phyloP scores from a whole-genome alignment of 92 coral and sea anemone genomes.

The Palythoa grandiflora region DNA sequence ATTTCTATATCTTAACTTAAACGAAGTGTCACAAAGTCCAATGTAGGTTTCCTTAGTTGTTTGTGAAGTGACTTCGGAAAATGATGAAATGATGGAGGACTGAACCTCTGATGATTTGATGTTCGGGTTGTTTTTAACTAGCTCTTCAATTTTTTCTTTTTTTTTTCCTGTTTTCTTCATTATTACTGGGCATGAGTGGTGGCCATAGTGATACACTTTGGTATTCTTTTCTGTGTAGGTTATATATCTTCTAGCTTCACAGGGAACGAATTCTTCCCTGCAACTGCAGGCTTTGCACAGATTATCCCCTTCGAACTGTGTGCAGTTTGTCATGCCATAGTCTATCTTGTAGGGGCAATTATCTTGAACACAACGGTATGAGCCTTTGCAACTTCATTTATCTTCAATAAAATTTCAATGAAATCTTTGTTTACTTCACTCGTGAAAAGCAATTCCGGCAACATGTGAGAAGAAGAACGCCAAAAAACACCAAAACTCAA shows the following conservation, averaged over 20 bases:
- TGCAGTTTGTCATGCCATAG: constrained; percentile 18
- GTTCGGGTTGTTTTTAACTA: constrained; percentile 51
- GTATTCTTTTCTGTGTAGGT: not conserved
- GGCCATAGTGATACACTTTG: constrained; percentile 9
- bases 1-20: too few relatives aligned
- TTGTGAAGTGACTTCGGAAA: too few relatives aligned
- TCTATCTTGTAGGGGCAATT: constrained; percentile 30
- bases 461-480: too few relatives aligned
- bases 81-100: not conserved
- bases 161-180: constrained; percentile 3
- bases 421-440: too few relatives aligned
- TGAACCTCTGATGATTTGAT: constrained; percentile 68
- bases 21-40: too few relatives aligned
- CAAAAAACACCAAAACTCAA: too few relatives aligned
- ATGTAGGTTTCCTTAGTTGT: too few relatives aligned
- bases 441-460: too few relatives aligned
- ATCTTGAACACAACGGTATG: constrained; percentile 1
- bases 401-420: too few relatives aligned
- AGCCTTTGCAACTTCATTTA: constrained; percentile 7
- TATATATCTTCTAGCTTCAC: not conserved
- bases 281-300: constrained; percentile 8
- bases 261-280: not conserved
- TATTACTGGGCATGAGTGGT: constrained; percentile 30
- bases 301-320: not conserved
- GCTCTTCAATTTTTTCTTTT: constrained; percentile 10